These are phyloP conservation scores for Camponotus pennsylvanicus DNA, from an alignment of 1,140 invertebrate species.

Conservation along the genomic window DNA sequence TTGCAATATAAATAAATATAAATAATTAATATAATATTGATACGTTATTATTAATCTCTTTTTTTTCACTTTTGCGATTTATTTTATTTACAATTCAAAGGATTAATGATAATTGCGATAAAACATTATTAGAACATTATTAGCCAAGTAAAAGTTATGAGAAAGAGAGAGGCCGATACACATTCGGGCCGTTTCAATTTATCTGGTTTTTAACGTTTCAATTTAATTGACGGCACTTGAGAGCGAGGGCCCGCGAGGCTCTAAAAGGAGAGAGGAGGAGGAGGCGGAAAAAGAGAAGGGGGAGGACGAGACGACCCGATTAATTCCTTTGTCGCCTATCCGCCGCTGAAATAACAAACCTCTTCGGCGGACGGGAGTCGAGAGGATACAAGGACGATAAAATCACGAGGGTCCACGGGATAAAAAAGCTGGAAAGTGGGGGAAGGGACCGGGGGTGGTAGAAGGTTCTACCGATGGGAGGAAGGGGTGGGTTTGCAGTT, in stretches of 20 bases:
- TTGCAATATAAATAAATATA: not conserved
- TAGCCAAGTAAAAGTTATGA: not conserved
- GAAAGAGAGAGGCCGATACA: slow-evolving; percentile 2
- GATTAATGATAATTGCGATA: not conserved
- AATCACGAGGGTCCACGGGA: slow-evolving; percentile 81
- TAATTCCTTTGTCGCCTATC: slow-evolving; percentile 82
- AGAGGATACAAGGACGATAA: slow-evolving; percentile 84
- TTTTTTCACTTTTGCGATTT: not conserved
- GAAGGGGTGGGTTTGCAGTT: slow-evolving; percentile 59
- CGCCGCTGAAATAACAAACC: slow-evolving; percentile 84
- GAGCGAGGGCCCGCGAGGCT: slow-evolving; percentile 57
- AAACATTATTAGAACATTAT: no score
- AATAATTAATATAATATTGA: slow-evolving; percentile 17
- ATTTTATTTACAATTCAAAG: not conserved
- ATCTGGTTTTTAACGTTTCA: slow-evolving; percentile 76
- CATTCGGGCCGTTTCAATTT: slow-evolving; percentile 69
- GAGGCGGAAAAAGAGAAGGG: slow-evolving; percentile 31
- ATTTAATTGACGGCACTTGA: slow-evolving; percentile 77
- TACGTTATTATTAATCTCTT: not conserved
- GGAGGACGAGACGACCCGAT: slow-evolving; percentile 75
- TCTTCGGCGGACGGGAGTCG: slow-evolving; percentile 81
- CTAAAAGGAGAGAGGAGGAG: slow-evolving; percentile 41
- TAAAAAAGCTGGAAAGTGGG: slow-evolving; percentile 73
- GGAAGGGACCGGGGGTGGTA: not conserved
- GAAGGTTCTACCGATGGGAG: slow-evolving; percentile 34